A percentile compares a stretch with the other conserved stretches of the same genome.
phyloP scores from a whole-genome alignment of 2,113 vertebrate genomes.

The Hippolais icterina region DNA sequence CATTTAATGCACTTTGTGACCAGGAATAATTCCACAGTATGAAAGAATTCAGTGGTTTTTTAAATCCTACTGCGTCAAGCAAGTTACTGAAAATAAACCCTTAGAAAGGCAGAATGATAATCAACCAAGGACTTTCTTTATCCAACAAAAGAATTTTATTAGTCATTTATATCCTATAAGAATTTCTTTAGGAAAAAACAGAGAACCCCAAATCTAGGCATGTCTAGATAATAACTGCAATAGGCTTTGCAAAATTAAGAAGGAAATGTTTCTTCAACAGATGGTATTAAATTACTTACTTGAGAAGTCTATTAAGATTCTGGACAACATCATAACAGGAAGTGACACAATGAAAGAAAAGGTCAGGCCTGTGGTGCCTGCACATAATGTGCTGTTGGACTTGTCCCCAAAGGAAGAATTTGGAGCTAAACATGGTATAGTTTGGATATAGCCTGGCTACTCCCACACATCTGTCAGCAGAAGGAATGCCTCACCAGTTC shows the following conservation, averaged over 20 bases:
- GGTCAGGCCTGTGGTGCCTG: background rate
- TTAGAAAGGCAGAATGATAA: background rate
- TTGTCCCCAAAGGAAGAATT: background rate
- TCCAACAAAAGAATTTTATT: background rate
- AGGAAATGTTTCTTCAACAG: background rate
- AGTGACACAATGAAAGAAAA: background rate
- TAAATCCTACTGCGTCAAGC: background rate
- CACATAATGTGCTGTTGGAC: background rate
- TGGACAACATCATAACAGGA: background rate
- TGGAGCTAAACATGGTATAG: background rate
- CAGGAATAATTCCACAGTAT: background rate
- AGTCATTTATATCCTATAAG: background rate
- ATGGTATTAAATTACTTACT: background rate
- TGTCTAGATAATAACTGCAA: background rate
- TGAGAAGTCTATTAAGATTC: background rate
- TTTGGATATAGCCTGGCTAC: background rate
- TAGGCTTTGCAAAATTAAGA: background rate
- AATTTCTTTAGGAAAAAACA: background rate
- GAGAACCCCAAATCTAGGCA: background rate
- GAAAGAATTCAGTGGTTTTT: background rate
- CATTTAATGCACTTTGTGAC: background rate
- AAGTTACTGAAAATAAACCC: background rate
- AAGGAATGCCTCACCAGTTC: background rate
- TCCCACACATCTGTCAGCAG: background rate
- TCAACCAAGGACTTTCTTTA: background rate